Evolutionary conservation across 1,140 invertebrate species (phyloP).

Genomic region (Subanguina moxae): DNA sequence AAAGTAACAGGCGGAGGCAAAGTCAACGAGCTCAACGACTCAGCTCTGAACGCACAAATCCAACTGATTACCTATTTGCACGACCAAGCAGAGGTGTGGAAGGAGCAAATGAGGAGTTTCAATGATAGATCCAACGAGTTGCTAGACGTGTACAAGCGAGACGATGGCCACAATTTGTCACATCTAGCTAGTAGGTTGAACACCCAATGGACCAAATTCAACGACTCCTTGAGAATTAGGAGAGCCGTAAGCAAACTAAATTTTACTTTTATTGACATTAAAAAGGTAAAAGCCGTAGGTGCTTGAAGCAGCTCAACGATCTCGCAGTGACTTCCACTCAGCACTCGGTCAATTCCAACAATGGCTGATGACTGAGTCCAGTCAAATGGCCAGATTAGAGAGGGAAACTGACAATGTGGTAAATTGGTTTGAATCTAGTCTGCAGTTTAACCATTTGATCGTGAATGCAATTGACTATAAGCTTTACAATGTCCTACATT

Average conservation of each 20-base stretch:
- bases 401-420: slow-evolving; percentile 41
- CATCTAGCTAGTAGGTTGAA: slow-evolving; percentile 51
- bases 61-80: slow-evolving; percentile 16
- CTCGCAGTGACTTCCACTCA: slow-evolving; percentile 52
- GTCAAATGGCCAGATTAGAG: slow-evolving; percentile 26
- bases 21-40: slow-evolving; percentile 38
- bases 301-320: slow-evolving; percentile 49
- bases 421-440: too few species aligned
- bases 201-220: slow-evolving; percentile 56
- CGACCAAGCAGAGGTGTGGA: slow-evolving; percentile 24
- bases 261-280: neutral
- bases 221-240: slow-evolving; percentile 39
- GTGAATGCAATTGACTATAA: too few species aligned
- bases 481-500: too few species aligned
- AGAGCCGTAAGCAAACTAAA: slow-evolving; percentile 7
- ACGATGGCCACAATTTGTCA: slow-evolving; percentile 53
- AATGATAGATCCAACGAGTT: slow-evolving; percentile 39
- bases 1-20: slow-evolving; percentile 19
- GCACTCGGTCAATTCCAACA: slow-evolving; percentile 50
- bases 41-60: slow-evolving; percentile 23
- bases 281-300: slow-evolving; percentile 15
- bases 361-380: slow-evolving; percentile 40
- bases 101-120: slow-evolving; percentile 24
- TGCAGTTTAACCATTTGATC: too few species aligned
- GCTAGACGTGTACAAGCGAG: slow-evolving; percentile 44